Evolutionary conservation across 2,797 vertebrate species (phyloP).

Genomic region (Enteromius trimaculatus): DNA sequence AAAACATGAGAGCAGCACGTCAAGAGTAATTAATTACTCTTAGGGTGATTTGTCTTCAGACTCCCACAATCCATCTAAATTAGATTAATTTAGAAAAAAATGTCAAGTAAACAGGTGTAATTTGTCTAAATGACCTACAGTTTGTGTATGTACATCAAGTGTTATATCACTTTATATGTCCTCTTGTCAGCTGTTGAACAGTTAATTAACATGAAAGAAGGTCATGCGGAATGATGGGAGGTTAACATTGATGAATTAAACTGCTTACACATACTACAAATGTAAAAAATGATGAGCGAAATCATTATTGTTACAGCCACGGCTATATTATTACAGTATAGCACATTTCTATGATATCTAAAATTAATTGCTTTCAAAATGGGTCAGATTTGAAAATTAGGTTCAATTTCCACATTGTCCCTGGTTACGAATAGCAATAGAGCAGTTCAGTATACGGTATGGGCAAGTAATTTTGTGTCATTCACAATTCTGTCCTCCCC

Average conservation of each 20-base stretch:
- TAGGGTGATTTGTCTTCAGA: conserved; percentile 22
- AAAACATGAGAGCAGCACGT: not conserved
- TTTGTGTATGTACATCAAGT: not conserved
- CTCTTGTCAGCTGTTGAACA: not conserved
- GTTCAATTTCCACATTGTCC: conserved; percentile 13
- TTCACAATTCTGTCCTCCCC: not conserved
- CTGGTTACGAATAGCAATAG: not conserved
- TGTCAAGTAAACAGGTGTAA: conserved; percentile 14
- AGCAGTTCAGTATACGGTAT: not conserved
- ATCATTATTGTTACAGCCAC: not conserved
- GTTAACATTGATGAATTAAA: not conserved
- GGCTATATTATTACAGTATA: not conserved
- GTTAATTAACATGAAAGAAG: not conserved
- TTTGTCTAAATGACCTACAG: not conserved
- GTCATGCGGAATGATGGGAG: not conserved
- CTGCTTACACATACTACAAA: not conserved
- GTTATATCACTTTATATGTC: not conserved
- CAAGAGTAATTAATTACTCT: conserved; percentile 32
- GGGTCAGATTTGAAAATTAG: conserved; percentile 41
- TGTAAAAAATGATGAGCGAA: not conserved
- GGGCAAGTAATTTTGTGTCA: not conserved
- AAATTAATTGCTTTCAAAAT: conserved; percentile 5
- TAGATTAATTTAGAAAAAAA: conserved; percentile 3
- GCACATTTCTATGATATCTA: conserved; percentile 29
- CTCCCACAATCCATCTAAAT: conserved; percentile 34